Conservation (phyloP, 2,797 vertebrate species). For the Sebastes aleutianus region DNA sequence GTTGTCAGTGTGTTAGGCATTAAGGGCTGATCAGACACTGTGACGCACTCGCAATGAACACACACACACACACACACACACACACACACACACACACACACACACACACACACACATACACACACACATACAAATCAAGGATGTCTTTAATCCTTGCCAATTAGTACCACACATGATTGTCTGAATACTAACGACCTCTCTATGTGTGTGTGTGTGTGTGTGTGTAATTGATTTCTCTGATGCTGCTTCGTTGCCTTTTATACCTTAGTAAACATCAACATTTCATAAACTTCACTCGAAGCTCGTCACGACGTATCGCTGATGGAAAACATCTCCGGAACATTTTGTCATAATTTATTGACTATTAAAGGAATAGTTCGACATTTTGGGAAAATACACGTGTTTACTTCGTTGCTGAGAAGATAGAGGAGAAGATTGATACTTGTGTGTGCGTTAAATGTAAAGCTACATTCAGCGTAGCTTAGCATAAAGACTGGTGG, state of each 20-base stretch:
- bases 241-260: slow-evolving; percentile 59
- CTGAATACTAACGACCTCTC: slow-evolving; percentile 75
- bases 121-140: slow-evolving; percentile 67
- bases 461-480: too few relatives aligned
- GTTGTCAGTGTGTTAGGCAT: slow-evolving; percentile 75
- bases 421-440: not conserved
- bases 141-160: slow-evolving; percentile 79
- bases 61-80: slow-evolving; percentile 11
- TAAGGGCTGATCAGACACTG: slow-evolving; percentile 77
- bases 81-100: slow-evolving; percentile 43
- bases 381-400: not conserved
- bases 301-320: not conserved
- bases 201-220: slow-evolving; percentile 29
- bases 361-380: not conserved
- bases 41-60: slow-evolving; percentile 65
- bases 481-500: too few relatives aligned
- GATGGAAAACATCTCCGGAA: not conserved
- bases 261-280: slow-evolving; percentile 61
- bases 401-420: too few relatives aligned
- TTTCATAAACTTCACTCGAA: slow-evolving; percentile 50
- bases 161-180: slow-evolving; percentile 67
- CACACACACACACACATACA: slow-evolving; percentile 48
- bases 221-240: slow-evolving; percentile 69
- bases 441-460: not conserved
- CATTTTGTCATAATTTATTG: not conserved